Base-by-base conservation (phyloP, 2,888 invertebrate species). In the Eilema depressum region DNA sequence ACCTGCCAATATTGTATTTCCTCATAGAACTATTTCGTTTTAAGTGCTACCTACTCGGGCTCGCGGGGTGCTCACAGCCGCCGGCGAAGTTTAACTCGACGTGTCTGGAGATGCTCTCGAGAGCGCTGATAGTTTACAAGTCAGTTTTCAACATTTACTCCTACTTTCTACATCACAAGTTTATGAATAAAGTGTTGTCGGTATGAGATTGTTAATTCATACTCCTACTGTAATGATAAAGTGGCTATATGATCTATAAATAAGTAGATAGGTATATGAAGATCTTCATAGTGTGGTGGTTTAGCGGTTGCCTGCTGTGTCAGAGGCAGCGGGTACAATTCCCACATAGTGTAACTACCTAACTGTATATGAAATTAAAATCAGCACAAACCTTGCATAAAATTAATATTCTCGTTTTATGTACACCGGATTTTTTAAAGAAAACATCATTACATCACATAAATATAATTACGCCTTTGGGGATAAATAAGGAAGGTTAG, bases 21-120 rank as follows among this genome's bases (percentile, higher is more conserved):
- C 53, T 30, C 59, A 37, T 64, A 30, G n/a, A 60, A 41, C 33
- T 61, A 61, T 65, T 69, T 69, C 53, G 17, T 69, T 64, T 30
- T 47, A 53, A 33, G 30, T 56, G 33, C 25, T n/a, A 60, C n/a
- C 25, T 53, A 53, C 33, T 37, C n/a, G 28, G 59, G 59, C 28
- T 69, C 3, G 64, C n/a, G 56, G 12, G 41, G 17, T 20, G 47
- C 26, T 41, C 26, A 28, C 17, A 65, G 28, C 47, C 14, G 12
- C 12, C 66, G 26, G 59, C 3, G 28, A n/a, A 66, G 14, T 47
- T 47, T 28, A 56, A 41, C 26, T 60, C 12, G 26, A 25, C 2
- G 26, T 26, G 14, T 20, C 33, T 33, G 30, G 17, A 30, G 30
- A 28, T 53, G 28, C 20, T 30, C 20, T 47, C 20, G 23, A 17